Base-by-base conservation (phyloP, 2,113 vertebrate species). In the Mystacornis crossleyi region DNA sequence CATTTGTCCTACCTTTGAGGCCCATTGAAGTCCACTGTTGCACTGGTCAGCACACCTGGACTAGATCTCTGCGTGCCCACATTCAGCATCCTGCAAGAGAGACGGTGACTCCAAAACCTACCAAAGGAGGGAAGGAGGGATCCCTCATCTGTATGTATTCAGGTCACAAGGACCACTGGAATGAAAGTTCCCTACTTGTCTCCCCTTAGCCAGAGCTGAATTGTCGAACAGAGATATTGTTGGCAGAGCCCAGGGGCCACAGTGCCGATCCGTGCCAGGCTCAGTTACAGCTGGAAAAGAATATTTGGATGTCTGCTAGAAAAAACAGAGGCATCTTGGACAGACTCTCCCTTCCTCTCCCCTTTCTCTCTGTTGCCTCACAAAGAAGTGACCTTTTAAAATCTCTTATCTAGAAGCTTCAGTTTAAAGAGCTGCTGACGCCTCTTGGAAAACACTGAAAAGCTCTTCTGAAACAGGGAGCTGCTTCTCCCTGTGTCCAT, bases 381-480 rank as follows among this genome's bases (percentile, higher is more conserved):
- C 93, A 97, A 96, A 90, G 82, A 64, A 74, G 36, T 26, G 82
- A 86, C 88, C 79, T 95, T 94, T 96, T 60, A 62, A 88, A 95
- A 81, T 92, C 82, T 86, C 88, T 97, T 96, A 97, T 96, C 96
- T 83, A 31, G 92, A 86, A 83, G 88, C 43, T 94, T 83, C 47
- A 18, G 45, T 94, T 96, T 78, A 93, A 97, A 96, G 75, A 74
- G 79, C 67, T 85, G 75, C 79, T 96, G 95, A 90, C 8, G 70
- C 91, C 87, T 90, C 90, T 94, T 93, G 90, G 93, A 96, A 83
- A 86, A 73, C 19, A 45, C 40, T 96, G 86, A 96, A 96, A 96
- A 92, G 82, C 80, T 81, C 90, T 88, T 80, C 71, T 74, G 95
- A 78, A 86, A 34, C 17, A 17, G 29, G 38, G 64, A 77, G 55